phyloP scores from a whole-genome alignment of 2,113 vertebrate genomes.

The Megaceryle maxima region DNA sequence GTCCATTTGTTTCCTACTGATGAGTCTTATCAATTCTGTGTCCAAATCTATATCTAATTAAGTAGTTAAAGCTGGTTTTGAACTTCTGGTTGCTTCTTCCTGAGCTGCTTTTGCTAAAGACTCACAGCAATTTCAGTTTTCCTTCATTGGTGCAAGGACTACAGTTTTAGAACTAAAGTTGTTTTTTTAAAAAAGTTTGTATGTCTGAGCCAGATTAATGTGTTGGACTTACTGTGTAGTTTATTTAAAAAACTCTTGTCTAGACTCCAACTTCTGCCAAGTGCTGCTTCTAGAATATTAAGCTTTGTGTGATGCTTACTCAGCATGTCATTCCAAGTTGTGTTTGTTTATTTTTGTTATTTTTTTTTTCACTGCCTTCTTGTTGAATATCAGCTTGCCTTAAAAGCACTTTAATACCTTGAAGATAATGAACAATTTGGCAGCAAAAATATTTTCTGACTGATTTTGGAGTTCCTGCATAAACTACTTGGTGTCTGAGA shows the following conservation, averaged over 20 bases:
- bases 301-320: background rate
- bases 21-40: background rate
- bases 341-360: background rate
- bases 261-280: background rate
- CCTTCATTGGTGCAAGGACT: background rate
- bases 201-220: background rate
- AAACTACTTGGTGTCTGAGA: background rate
- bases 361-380: background rate
- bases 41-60: background rate
- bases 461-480: constrained; percentile 2
- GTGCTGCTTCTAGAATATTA: constrained; percentile 28
- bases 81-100: background rate
- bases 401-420: constrained; percentile 52
- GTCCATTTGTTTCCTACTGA: background rate
- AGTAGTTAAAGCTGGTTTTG: background rate
- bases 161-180: background rate
- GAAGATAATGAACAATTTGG: constrained; percentile 57
- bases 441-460: constrained; percentile 28
- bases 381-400: constrained; percentile 31
- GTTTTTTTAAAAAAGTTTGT: background rate
- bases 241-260: constrained; percentile 1
- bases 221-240: background rate
- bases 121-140: background rate
- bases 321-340: constrained; percentile 13
- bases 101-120: background rate